These are phyloP conservation scores for Zeuzera pyrina DNA, from an alignment of 2,888 invertebrate genomes.

Conservation along the genomic window DNA sequence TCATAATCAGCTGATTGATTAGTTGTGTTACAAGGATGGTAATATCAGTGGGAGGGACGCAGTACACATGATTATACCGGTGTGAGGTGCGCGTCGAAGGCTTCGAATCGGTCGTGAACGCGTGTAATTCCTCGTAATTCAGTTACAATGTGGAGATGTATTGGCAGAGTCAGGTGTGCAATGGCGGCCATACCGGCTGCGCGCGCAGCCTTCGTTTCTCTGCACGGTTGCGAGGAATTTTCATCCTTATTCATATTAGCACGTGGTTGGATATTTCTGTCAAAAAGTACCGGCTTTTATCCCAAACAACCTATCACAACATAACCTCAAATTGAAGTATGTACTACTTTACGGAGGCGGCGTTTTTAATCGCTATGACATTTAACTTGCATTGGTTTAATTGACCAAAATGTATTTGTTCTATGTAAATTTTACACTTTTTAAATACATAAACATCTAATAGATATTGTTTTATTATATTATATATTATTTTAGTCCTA, in stretches of 20 bases:
- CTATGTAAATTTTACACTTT: no score
- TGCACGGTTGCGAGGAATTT: constrained; percentile 39
- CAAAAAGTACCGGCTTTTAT: constrained; percentile 43
- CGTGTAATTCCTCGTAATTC: constrained; percentile 43
- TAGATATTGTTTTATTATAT: no score
- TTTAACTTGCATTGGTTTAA: constrained; percentile 33
- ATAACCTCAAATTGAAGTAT: constrained; percentile 65
- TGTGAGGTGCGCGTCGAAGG: constrained; percentile 27
- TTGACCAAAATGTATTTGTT: no score
- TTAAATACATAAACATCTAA: no score
- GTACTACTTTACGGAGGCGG: no score
- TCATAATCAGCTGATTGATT: constrained; percentile 67
- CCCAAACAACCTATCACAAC: constrained; percentile 65
- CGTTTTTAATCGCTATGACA: no score
- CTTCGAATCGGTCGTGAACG: constrained; percentile 24
- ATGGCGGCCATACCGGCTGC: constrained; percentile 66
- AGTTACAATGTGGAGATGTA: constrained; percentile 52
- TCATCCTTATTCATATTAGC: constrained; percentile 41
- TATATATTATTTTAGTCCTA: no score
- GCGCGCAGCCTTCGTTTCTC: constrained; percentile 57
- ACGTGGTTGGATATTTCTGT: constrained; percentile 41
- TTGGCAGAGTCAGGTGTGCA: constrained; percentile 61
- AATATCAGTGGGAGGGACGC: constrained; percentile 28
- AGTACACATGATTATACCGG: constrained; percentile 29
- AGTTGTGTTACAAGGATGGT: constrained; percentile 35